A percentile compares a stretch with the other conserved stretches of the same genome.
Evolutionary conservation across 2,888 invertebrate species (phyloP).

Genomic region (Thelaira solivaga): DNA sequence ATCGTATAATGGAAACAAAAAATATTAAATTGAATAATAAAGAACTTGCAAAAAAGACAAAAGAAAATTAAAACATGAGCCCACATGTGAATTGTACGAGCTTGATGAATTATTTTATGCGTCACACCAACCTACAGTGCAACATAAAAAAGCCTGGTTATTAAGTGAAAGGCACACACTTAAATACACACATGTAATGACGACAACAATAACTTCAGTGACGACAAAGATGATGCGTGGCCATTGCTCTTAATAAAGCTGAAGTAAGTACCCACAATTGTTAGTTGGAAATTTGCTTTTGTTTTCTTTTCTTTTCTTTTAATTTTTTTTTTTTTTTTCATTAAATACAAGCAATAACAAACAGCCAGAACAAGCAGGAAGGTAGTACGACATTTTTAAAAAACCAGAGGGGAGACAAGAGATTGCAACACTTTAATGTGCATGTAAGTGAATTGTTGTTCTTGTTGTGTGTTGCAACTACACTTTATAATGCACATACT

Average conservation of each 20-base stretch:
- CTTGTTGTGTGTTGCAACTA: conserved; percentile 23
- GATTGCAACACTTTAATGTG: conserved; percentile 9
- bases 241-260: conserved; percentile 52
- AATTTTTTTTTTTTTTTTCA: conserved; percentile 2
- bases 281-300: no score
- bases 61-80: conserved; percentile 30
- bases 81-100: conserved; percentile 37
- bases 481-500: neutral
- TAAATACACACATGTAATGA: neutral
- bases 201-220: neutral
- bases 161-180: neutral
- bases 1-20: no score
- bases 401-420: conserved; percentile 38
- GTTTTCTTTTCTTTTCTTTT: neutral
- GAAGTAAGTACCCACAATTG: conserved; percentile 46
- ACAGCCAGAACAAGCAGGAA: neutral
- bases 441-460: neutral
- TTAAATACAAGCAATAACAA: conserved; percentile 25
- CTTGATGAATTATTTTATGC: conserved; percentile 50
- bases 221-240: conserved; percentile 41
- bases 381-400: conserved; percentile 12
- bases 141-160: conserved; percentile 5
- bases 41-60: conserved; percentile 1
- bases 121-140: conserved; percentile 37
- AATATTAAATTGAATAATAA: neutral